phyloP scores from a whole-genome alignment of 2,797 vertebrate species.

The Macropodus opercularis region DNA sequence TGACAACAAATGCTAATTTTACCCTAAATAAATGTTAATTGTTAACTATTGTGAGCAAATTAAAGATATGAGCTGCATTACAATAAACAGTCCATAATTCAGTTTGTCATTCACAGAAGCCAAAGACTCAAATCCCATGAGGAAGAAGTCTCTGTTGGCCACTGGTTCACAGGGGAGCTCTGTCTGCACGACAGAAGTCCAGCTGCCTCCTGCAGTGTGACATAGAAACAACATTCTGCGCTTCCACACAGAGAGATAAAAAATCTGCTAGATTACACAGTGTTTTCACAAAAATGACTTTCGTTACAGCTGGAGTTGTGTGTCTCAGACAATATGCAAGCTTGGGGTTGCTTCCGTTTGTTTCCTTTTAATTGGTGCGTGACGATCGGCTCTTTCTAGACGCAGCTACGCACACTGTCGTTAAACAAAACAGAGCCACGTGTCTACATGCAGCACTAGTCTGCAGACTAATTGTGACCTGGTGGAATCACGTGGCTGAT shows the following conservation, averaged over 20 bases:
- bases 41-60: background rate
- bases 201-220: slow-evolving; percentile 52
- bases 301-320: slow-evolving; percentile 33
- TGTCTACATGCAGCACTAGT: slow-evolving; percentile 61
- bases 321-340: slow-evolving; percentile 44
- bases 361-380: slow-evolving; percentile 71
- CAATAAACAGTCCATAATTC: background rate
- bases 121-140: slow-evolving; percentile 31
- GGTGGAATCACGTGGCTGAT: slow-evolving; percentile 65
- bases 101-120: slow-evolving; percentile 33
- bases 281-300: slow-evolving; percentile 27
- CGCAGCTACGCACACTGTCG: slow-evolving; percentile 62
- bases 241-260: slow-evolving; percentile 30
- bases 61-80: background rate
- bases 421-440: slow-evolving; percentile 78
- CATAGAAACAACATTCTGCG: slow-evolving; percentile 53
- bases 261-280: background rate
- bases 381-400: slow-evolving; percentile 53
- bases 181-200: slow-evolving; percentile 50
- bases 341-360: slow-evolving; percentile 54
- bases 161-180: slow-evolving; percentile 53
- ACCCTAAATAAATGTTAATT: slow-evolving; percentile 3
- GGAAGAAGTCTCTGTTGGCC: slow-evolving; percentile 58
- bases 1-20: slow-evolving; percentile 13
- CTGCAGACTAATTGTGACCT: slow-evolving; percentile 74